These are phyloP conservation scores for Lophura nycthemera DNA, from an alignment of 2,113 vertebrate species.

Conservation along the genomic window DNA sequence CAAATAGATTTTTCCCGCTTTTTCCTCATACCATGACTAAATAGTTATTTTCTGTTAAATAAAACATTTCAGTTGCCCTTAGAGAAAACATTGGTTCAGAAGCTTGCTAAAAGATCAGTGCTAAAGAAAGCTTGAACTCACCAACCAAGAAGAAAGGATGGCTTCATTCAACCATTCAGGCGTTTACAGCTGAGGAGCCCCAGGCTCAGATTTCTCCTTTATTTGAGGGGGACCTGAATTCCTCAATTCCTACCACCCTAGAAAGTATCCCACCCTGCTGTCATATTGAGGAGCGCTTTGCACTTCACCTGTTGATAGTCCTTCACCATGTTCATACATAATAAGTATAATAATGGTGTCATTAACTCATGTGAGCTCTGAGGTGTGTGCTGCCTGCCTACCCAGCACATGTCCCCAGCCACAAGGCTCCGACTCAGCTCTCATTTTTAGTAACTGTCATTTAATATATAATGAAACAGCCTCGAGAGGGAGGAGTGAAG, in stretches of 20 bases:
- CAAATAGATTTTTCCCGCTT: neutral
- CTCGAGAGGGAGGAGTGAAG: neutral
- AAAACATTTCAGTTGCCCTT: neutral
- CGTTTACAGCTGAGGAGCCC: neutral
- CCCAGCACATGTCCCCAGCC: neutral
- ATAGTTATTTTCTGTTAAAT: neutral
- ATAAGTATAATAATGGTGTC: accelerated
- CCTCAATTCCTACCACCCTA: neutral
- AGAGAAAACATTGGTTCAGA: neutral
- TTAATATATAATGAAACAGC: neutral
- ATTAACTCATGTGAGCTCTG: neutral
- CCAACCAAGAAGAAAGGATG: neutral
- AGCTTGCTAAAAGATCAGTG: neutral
- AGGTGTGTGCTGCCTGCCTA: neutral
- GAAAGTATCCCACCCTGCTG: neutral
- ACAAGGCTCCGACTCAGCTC: neutral
- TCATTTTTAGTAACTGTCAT: neutral
- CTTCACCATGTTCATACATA: neutral
- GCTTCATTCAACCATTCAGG: neutral
- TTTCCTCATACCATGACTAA: neutral
- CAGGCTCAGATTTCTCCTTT: neutral
- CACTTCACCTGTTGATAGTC: neutral
- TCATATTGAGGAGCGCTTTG: neutral
- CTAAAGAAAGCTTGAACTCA: neutral
- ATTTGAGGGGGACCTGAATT: neutral